Conservation (phyloP, 2,797 vertebrate genomes). For the Threskiornis aethiopicus region DNA sequence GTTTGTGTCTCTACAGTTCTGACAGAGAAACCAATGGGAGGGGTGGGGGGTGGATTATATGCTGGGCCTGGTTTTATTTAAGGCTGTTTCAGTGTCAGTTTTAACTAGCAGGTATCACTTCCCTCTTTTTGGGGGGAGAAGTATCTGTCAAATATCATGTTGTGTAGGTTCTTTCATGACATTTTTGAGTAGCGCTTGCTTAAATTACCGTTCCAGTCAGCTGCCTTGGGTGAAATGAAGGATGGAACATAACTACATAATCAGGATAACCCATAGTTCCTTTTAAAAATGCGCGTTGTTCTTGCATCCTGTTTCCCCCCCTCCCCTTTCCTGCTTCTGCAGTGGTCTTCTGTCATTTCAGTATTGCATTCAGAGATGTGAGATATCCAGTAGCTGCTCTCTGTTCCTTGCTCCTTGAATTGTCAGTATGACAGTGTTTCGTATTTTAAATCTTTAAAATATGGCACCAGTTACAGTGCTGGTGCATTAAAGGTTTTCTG, state of each 20-base stretch:
- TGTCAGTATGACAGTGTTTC: background rate
- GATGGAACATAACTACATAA: background rate
- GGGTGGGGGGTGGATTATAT: background rate
- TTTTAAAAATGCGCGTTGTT: background rate
- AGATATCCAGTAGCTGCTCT: background rate
- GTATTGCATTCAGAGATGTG: background rate
- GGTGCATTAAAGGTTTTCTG: background rate
- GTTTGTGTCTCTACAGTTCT: background rate
- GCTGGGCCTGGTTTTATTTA: background rate
- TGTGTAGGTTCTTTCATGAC: background rate
- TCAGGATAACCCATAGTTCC: background rate
- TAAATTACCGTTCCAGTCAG: background rate
- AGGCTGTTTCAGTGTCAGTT: background rate
- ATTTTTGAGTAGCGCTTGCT: background rate
- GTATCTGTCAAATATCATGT: background rate
- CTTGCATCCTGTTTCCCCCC: background rate
- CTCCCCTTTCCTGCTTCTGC: background rate
- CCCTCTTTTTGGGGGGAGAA: background rate
- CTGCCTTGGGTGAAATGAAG: background rate
- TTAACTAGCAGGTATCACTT: background rate
- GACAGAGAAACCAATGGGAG: background rate
- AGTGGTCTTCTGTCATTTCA: background rate
- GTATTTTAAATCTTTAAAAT: background rate
- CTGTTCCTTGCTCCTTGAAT: background rate
- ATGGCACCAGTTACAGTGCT: background rate